Conservation (phyloP, 2,888 invertebrate genomes). For the Prosapia bicincta region DNA sequence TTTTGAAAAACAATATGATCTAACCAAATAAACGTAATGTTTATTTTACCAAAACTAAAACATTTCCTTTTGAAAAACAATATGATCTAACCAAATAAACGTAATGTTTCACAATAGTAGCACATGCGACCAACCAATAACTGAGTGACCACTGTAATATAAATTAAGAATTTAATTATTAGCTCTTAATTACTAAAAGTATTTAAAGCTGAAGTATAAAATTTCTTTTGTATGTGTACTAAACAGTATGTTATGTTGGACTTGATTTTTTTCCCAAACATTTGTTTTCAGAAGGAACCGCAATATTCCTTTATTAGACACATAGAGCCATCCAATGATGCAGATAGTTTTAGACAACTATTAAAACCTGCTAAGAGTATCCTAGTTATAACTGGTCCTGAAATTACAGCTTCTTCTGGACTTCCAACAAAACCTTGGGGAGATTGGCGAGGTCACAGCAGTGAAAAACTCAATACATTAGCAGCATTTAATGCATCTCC, state of each 20-base stretch:
- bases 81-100: too few species aligned
- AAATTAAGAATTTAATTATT: too few species aligned
- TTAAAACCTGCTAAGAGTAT: slow-evolving; percentile 60
- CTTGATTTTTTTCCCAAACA: too few species aligned
- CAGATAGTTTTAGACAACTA: slow-evolving; percentile 47
- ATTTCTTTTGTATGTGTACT: not conserved
- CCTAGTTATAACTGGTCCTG: slow-evolving; percentile 71
- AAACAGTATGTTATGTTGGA: too few species aligned
- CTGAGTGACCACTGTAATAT: too few species aligned
- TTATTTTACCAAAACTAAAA: too few species aligned
- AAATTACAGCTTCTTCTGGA: slow-evolving; percentile 79
- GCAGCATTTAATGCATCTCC: slow-evolving; percentile 47
- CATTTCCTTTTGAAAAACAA: too few species aligned
- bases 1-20: too few species aligned
- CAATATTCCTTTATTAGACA: not conserved
- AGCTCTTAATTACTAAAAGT: too few species aligned
- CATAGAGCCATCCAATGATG: slow-evolving; percentile 9
- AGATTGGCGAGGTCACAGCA: slow-evolving; percentile 66
- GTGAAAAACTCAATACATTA: slow-evolving; percentile 44
- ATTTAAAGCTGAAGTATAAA: not conserved
- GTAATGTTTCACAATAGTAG: too few species aligned
- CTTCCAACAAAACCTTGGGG: slow-evolving; percentile 66
- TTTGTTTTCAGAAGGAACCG: not conserved
- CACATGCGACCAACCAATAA: too few species aligned
- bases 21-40: too few species aligned